Evolutionary conservation across 2,888 invertebrate species (phyloP).

Genomic region (Orthosia gracilis): DNA sequence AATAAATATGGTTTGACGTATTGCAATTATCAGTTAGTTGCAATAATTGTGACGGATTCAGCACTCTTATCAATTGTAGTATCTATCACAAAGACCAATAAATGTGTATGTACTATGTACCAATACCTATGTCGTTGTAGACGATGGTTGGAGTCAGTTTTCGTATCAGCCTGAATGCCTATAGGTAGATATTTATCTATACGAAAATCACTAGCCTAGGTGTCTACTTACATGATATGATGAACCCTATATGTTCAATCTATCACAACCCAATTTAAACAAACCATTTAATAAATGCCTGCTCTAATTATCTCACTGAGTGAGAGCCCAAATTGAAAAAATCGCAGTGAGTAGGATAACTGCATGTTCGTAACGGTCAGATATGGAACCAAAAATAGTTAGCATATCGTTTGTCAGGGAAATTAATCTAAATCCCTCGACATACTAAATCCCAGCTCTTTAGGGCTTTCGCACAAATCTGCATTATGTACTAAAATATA

Average conservation of each 20-base stretch:
- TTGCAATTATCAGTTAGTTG: slow-evolving; percentile 39
- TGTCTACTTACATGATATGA: neutral
- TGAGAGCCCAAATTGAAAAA: neutral
- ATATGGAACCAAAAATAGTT: slow-evolving; percentile 4
- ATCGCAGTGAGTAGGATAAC: neutral
- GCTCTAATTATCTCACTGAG: neutral
- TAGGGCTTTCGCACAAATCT: slow-evolving; percentile 19
- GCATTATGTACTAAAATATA: too few species aligned
- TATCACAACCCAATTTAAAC: neutral
- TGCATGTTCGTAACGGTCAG: neutral
- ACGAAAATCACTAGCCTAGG: too few species aligned
- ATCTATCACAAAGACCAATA: slow-evolving; percentile 43
- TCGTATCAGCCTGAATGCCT: neutral
- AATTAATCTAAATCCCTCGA: slow-evolving; percentile 38
- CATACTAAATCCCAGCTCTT: slow-evolving; percentile 32
- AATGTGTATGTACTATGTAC: slow-evolving; percentile 17
- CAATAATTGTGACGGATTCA: slow-evolving; percentile 25
- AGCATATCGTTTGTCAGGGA: slow-evolving; percentile 18
- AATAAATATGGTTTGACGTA: slow-evolving; percentile 12
- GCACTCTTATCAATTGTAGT: slow-evolving; percentile 38
- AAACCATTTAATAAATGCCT: neutral
- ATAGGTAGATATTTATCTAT: neutral
- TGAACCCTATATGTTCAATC: neutral
- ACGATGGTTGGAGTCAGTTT: neutral
- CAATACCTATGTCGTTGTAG: neutral